Evolutionary conservation across 2,888 invertebrate species (phyloP), one percentile per base, ranked within the genome.

Genomic region (Platerodrilus igneus): DNA sequence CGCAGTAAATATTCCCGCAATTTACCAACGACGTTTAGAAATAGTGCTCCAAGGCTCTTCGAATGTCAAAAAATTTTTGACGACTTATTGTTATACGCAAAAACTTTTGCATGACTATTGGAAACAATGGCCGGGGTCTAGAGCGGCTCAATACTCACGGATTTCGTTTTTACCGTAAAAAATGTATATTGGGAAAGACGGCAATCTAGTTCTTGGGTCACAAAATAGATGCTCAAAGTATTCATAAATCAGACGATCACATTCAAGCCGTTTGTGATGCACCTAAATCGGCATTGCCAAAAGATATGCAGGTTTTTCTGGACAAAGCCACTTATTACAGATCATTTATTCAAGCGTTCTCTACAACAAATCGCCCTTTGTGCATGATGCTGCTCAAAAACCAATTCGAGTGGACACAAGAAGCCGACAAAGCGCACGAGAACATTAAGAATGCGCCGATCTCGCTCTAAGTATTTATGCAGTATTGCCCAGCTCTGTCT

Each of bases 381-480:
- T 13, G 23, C 3, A 13, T 11, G 8, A 23, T 23, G 23, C 11
- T 23, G 4, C n/a, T 46, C 46, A 4, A 19, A 44, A 10, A 28
- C 22, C 21, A 23, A 6, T 41, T 47, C 21, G 13, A n/a, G 25
- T 47, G 37, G 47, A 42, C 37, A 20, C 23, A 23, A 21, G 34
- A 20, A 18, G 38, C 20, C 6, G 41, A 46, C 23, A 25, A 26
- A 17, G 45, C 33, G 4, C 22, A 34, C 10, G 4, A 3, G n/a
- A 11, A 21, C 35, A 45, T 45, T 10, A 45, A 45, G 21, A 17
- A 31, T 6, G 23, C 21, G 1, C 29, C 46, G 7, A 45, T 26
- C 11, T 48, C 48, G n/a, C 35, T 38, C 5, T 38, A 48, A 35
- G 42, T 48, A 3, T 42, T 48, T 7, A 45, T 39, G 29, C 41